Evolutionary conservation across 2,888 invertebrate species (phyloP).

Genomic region (Synergus laeviventris): DNA sequence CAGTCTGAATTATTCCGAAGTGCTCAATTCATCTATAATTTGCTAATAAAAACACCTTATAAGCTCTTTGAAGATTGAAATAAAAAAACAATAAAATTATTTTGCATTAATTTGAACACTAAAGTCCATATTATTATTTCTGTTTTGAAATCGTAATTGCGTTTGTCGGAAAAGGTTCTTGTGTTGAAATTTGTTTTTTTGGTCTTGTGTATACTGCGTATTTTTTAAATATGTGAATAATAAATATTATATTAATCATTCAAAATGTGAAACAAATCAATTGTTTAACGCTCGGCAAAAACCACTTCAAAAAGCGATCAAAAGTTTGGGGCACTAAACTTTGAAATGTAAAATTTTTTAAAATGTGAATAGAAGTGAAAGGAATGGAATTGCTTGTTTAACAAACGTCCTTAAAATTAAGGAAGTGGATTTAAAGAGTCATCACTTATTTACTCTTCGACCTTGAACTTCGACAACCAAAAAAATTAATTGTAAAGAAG

Average conservation of each 20-base stretch:
- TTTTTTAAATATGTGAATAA: too few species aligned
- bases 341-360: too few species aligned
- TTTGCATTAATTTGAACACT: neutral
- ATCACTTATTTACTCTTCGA: neutral
- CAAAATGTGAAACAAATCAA: too few species aligned
- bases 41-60: neutral
- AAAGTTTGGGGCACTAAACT: too few species aligned
- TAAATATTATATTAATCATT: too few species aligned
- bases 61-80: neutral
- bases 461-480: neutral
- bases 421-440: neutral
- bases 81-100: neutral
- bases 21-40: neutral
- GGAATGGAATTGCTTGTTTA: neutral
- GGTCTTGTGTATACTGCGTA: too few species aligned
- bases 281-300: too few species aligned
- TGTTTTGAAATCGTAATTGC: neutral
- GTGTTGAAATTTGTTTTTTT: neutral
- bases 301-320: too few species aligned
- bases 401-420: neutral
- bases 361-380: neutral
- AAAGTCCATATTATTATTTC: neutral
- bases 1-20: neutral
- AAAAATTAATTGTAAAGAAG: neutral
- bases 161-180: neutral